Evolutionary conservation across 1,140 invertebrate genomes (phyloP), one percentile per base, ranked within the genome.

Genomic region (Aplysia californica): DNA sequence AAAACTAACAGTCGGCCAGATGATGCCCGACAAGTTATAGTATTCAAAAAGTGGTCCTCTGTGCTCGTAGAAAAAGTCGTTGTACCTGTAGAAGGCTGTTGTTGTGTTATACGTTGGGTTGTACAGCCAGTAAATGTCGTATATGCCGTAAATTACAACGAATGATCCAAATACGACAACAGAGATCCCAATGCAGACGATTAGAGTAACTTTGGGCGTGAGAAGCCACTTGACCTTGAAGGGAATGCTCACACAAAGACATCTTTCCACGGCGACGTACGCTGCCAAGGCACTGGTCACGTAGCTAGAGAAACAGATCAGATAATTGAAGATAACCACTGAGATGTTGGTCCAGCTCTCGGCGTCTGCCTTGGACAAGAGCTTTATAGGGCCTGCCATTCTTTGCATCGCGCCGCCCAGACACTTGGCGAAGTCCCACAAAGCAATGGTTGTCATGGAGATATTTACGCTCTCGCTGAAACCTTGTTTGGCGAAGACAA

Each of bases 81-180:
- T 75, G 21, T 65, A 65, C 21, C 23, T 58, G 41, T 64, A 64
- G 23, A 75, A 33, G 1, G 72, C 72, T 21, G 66, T 39, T 15
- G 72, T 44, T 1, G 72, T 29, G 61, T 75, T 75, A 2, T 31
- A 50, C 23, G 6, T 65, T 6, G 36, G 39, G 39, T 66, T 39
- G 33, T 29, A 66, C 35, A 75, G 38, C 72, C 72, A 75, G 23
- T 65, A 4, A 1, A 75, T 35, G 38, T 75, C 72, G 61, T 75
- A 75, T 23, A 75, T 75, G 26, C 72, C 72, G 61, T 65, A 75
- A 44, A 75, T 66, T 3, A 75, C 72, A 1, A 41, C 72, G 38
- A 75, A 75, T 5, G 31, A 64, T 21, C 72, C 72, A 35, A 75
- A 75, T 1, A 75, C 72, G 1, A 64, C 38, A 15, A 75, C 39